Percentiles rank a stretch among this genome's conserved stretches.
phyloP scores from a whole-genome alignment of 2,888 invertebrate species.

The Gandaritis pyraliata region DNA sequence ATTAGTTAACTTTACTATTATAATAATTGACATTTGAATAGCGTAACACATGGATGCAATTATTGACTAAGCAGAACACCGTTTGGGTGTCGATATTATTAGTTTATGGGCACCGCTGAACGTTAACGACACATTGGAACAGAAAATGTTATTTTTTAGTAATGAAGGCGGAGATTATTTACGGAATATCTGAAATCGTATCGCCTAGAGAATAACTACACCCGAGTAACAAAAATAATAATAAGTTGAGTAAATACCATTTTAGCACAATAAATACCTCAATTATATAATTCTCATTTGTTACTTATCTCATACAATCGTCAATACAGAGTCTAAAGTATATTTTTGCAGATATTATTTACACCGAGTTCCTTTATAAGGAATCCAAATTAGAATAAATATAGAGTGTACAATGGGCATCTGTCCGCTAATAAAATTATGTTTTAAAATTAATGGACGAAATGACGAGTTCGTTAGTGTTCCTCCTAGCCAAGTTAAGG shows the following conservation, averaged over 20 bases:
- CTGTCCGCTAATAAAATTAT: constrained; percentile 80
- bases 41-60: constrained; percentile 55
- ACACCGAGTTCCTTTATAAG: constrained; percentile 78
- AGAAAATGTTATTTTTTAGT: constrained; percentile 3
- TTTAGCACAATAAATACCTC: constrained; percentile 70
- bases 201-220: constrained; percentile 60
- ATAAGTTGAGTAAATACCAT: constrained; percentile 57
- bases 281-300: constrained; percentile 72
- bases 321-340: constrained; percentile 73
- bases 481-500: constrained; percentile 79
- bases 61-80: constrained; percentile 47
- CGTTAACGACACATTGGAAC: constrained; percentile 11
- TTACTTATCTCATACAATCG: constrained; percentile 63
- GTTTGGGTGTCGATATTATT: constrained; percentile 12
- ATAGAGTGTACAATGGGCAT: constrained; percentile 75
- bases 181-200: constrained; percentile 29
- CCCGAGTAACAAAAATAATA: constrained; percentile 57
- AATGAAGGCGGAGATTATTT: constrained; percentile 29
- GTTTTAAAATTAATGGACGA: constrained; percentile 83
- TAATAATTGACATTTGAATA: constrained; percentile 70
- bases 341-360: constrained; percentile 72
- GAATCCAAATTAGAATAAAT: constrained; percentile 71
- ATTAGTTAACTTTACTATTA: constrained; percentile 49
- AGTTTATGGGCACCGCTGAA: constrained; percentile 14
- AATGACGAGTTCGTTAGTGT: constrained; percentile 83